A percentile compares a stretch with the other conserved stretches of the same genome.
phyloP scores from a whole-genome alignment of 1,140 invertebrate species.

The Drosophila saltans region DNA sequence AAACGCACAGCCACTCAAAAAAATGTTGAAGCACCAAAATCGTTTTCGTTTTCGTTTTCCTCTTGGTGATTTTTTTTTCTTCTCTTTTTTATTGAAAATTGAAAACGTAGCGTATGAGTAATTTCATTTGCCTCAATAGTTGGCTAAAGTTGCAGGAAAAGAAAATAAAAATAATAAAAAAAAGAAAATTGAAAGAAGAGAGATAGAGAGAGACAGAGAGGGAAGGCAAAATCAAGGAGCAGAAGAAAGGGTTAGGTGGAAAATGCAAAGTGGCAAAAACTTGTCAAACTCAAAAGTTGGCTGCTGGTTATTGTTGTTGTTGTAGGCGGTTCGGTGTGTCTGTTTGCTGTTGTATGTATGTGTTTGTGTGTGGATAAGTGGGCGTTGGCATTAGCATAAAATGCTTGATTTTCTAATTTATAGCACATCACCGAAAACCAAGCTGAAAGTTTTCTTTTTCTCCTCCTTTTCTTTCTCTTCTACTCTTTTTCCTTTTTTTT shows the following conservation, averaged over 20 bases:
- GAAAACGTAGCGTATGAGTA: conserved; percentile 77
- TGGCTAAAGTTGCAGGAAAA: conserved; percentile 36
- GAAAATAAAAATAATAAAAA: conserved; percentile 28
- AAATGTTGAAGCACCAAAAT: conserved; percentile 46
- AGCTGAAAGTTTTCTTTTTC: conserved; percentile 48
- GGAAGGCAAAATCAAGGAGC: neutral
- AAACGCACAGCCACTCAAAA: conserved; percentile 42
- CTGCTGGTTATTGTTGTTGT: conserved; percentile 26
- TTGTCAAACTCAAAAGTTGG: conserved; percentile 66
- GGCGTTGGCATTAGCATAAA: conserved; percentile 74
- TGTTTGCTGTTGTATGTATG: conserved; percentile 31
- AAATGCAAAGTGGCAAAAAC: conserved; percentile 77
- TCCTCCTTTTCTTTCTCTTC: neutral
- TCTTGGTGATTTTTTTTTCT: neutral
- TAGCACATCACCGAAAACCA: conserved; percentile 74
- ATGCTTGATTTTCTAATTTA: conserved; percentile 81
- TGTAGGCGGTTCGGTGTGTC: conserved; percentile 27
- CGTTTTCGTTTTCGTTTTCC: conserved; percentile 53
- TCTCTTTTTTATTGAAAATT: conserved; percentile 63
- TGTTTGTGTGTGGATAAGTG: conserved; percentile 33
- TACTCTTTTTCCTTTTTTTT: neutral
- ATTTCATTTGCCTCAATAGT: conserved; percentile 73
- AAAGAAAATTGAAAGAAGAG: conserved; percentile 5
- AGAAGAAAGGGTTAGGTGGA: conserved; percentile 19
- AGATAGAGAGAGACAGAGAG: conserved; percentile 39